Evolutionary conservation across 2,113 vertebrate species (phyloP).

Genomic region (Cyphomyrus discorhynchus): DNA sequence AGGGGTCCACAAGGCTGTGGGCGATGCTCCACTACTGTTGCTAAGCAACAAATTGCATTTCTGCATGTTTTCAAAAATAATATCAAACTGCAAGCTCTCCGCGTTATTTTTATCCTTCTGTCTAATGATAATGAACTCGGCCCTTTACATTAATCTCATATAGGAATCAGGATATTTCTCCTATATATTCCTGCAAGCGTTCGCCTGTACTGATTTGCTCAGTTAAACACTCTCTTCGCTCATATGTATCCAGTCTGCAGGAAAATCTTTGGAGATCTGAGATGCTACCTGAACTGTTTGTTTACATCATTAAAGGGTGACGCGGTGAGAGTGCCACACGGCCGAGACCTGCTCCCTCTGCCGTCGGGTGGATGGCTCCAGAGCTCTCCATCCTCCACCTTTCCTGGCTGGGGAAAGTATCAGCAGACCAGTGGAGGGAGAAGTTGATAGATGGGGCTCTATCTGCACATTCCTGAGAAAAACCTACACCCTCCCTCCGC

Average conservation of each 20-base stretch:
- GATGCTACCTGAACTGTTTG: background rate
- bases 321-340: background rate
- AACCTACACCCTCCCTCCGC: background rate
- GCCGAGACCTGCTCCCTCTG: background rate
- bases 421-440: background rate
- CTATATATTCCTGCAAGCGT: background rate
- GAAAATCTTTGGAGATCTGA: background rate
- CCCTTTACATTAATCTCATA: background rate
- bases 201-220: background rate
- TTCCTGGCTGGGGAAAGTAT: background rate
- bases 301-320: background rate
- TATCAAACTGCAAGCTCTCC: background rate
- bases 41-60: constrained; percentile 18
- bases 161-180: background rate
- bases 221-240: background rate
- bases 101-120: background rate
- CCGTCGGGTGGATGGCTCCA: background rate
- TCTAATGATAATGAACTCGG: background rate
- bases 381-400: background rate
- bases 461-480: background rate
- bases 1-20: background rate
- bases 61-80: constrained; percentile 10
- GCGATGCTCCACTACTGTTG: constrained; percentile 12
- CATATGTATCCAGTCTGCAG: background rate
- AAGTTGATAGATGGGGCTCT: background rate